A percentile compares a stretch with the other conserved stretches of the same genome.
Evolutionary conservation across 2,113 vertebrate genomes (phyloP).

Genomic region (Corythornis madagascariensis): DNA sequence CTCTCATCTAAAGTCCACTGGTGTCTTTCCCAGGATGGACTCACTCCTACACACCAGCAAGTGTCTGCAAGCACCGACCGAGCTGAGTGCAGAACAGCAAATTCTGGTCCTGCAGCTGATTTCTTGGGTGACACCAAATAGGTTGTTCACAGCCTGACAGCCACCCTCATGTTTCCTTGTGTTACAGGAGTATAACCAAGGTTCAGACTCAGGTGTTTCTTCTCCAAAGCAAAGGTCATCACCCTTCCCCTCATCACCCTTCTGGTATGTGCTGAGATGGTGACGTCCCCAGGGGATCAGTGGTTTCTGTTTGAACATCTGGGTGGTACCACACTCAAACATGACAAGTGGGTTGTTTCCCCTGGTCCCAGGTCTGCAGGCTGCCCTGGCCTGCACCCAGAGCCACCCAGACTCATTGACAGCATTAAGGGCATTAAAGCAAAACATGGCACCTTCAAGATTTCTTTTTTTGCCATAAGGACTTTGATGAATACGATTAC

Average conservation of each 20-base stretch:
- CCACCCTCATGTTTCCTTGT: background rate
- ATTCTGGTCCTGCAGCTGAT: background rate
- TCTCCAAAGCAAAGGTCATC: background rate
- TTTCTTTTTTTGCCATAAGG: background rate
- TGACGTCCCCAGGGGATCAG: rapidly evolving
- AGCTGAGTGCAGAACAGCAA: background rate
- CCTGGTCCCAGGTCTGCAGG: background rate
- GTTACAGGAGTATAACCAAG: rapidly evolving
- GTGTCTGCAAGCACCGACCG: background rate
- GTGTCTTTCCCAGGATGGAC: background rate
- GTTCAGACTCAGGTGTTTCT: rapidly evolving
- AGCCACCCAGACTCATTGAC: background rate
- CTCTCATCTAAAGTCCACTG: background rate
- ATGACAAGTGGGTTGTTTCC: background rate
- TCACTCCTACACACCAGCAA: background rate
- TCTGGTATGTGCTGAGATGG: rapidly evolving
- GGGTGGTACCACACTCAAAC: background rate
- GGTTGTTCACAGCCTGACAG: conserved; percentile 3
- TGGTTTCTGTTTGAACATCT: background rate
- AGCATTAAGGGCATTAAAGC: rapidly evolving
- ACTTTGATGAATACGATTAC: background rate
- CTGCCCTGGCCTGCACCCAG: background rate
- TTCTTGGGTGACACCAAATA: background rate
- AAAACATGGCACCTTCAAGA: background rate
- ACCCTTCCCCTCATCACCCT: background rate